Conservation (phyloP, 2,797 vertebrate genomes). For the Cynodonichthys magdalenae region DNA sequence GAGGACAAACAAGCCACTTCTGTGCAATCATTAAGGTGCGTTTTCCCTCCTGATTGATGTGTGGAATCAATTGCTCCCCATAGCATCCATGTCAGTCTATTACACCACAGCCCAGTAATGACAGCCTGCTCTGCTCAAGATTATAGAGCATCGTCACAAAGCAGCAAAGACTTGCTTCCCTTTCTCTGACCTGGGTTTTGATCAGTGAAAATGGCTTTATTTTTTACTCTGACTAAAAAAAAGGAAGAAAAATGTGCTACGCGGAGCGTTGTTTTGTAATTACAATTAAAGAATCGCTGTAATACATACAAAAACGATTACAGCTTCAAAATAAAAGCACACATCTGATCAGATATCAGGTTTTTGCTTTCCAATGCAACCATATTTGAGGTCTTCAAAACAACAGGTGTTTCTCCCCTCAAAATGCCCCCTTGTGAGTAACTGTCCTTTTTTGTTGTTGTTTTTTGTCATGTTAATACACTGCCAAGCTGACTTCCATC, state of each 20-base stretch:
- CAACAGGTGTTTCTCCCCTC: conserved; percentile 69
- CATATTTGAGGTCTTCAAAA: conserved; percentile 64
- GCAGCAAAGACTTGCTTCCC: conserved; percentile 79
- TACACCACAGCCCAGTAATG: conserved; percentile 82
- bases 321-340: background rate
- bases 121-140: conserved; percentile 82
- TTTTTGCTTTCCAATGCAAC: conserved; percentile 43
- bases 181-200: conserved; percentile 69
- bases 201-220: conserved; percentile 77
- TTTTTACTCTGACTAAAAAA: conserved; percentile 72
- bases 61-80: conserved; percentile 85
- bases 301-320: conserved; percentile 22
- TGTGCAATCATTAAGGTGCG: conserved; percentile 77
- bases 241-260: conserved; percentile 1
- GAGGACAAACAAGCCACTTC: conserved; percentile 80
- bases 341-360: conserved; percentile 16
- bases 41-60: conserved; percentile 82
- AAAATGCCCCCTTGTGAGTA: conserved; percentile 58
- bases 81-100: conserved; percentile 86
- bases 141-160: conserved; percentile 81
- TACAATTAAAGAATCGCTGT: no score
- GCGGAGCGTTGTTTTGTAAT: no score
- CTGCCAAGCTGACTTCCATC: conserved; percentile 78
- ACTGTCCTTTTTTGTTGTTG: conserved; percentile 70
- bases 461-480: conserved; percentile 59